phyloP scores from a whole-genome alignment of 1,140 invertebrate genomes.

The Aphis craccivora region DNA sequence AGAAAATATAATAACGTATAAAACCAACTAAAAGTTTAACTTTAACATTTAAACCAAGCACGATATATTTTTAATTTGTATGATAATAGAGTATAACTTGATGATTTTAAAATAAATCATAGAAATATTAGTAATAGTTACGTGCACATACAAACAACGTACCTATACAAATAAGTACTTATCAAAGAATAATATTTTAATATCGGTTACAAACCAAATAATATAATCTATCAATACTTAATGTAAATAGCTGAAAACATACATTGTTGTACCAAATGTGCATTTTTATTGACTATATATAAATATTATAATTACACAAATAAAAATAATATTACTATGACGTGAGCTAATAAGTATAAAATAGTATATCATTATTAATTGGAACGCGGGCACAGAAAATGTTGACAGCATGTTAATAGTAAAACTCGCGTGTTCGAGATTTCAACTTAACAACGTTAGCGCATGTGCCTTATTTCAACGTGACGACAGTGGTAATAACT shows the following conservation, averaged over 20 bases:
- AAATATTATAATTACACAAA: not conserved
- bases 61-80: not conserved
- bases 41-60: not conserved
- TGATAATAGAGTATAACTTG: not conserved
- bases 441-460: not conserved
- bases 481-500: slow-evolving; percentile 9
- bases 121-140: not conserved
- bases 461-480: not conserved
- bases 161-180: not conserved
- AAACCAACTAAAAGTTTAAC: not conserved
- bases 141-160: not conserved
- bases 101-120: not conserved
- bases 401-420: not conserved
- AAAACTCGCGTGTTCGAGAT: not conserved
- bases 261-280: not conserved
- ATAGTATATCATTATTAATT: not conserved
- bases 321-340: not conserved
- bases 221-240: not conserved
- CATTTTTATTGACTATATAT: too few species aligned
- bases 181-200: not conserved
- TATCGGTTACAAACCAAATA: not conserved
- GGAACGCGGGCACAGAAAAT: not conserved
- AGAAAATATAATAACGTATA: not conserved
- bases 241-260: not conserved
- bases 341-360: not conserved